Percentiles rank a stretch among this genome's conserved stretches.
Conservation (phyloP, 2,797 vertebrate species). For the Phalanger gymnotis region DNA sequence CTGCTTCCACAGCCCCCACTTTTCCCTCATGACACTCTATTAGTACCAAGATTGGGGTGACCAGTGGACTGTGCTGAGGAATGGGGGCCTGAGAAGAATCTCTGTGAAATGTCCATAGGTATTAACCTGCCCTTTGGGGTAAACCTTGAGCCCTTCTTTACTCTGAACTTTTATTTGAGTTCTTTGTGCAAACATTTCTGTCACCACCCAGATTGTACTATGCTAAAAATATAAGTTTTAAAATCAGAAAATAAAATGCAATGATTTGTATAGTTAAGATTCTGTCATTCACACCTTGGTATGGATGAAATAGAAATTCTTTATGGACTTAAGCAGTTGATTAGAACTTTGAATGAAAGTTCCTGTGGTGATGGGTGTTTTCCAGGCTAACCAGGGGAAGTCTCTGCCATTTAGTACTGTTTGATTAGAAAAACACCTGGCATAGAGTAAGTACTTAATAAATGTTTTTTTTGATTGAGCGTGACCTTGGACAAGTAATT, state of each 20-base stretch:
- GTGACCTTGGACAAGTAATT: not conserved
- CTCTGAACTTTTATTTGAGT: slow-evolving; percentile 80
- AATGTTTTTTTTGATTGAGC: not conserved
- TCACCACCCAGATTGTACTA: slow-evolving; percentile 78
- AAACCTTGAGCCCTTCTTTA: slow-evolving; percentile 72
- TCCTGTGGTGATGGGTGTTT: not conserved
- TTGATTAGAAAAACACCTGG: not conserved
- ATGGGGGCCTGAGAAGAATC: slow-evolving; percentile 29
- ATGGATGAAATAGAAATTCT: not conserved
- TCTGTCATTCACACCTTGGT: not conserved
- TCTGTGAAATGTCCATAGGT: slow-evolving; percentile 73
- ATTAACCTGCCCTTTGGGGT: slow-evolving; percentile 73
- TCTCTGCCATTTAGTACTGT: not conserved
- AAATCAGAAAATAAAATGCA: slow-evolving; percentile 53
- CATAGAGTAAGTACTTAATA: not conserved
- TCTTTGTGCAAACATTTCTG: slow-evolving; percentile 81
- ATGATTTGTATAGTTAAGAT: not conserved
- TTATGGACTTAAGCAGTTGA: not conserved
- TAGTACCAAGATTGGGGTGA: slow-evolving; percentile 63
- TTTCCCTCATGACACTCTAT: not conserved
- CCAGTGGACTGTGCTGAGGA: slow-evolving; percentile 52
- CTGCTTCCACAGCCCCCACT: slow-evolving; percentile 54
- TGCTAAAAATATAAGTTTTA: slow-evolving; percentile 78
- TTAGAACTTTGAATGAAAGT: not conserved
- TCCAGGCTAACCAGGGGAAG: not conserved